These are phyloP conservation scores for Synergus gifuensis DNA, from an alignment of 2,888 invertebrate genomes.

Conservation along the genomic window DNA sequence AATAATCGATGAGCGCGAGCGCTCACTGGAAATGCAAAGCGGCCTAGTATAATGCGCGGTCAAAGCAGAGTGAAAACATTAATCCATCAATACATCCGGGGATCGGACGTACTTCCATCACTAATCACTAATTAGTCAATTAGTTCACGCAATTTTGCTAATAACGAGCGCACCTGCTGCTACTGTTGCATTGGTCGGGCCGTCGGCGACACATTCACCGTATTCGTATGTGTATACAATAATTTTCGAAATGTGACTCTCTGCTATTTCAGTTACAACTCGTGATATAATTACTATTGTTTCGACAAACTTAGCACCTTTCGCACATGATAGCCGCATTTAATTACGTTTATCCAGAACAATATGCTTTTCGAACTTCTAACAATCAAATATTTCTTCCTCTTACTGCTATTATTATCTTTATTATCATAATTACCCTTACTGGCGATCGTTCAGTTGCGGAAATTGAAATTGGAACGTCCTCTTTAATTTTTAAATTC, in stretches of 20 bases:
- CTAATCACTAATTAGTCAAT: slow-evolving; percentile 73
- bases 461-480: neutral
- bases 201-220: slow-evolving; percentile 43
- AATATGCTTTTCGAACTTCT: neutral
- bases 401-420: neutral
- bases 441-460: neutral
- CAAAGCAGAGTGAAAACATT: slow-evolving; percentile 60
- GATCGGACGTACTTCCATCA: slow-evolving; percentile 58
- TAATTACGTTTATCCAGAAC: neutral
- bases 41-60: slow-evolving; percentile 39
- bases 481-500: neutral
- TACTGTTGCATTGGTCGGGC: slow-evolving; percentile 25
- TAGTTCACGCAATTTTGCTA: slow-evolving; percentile 73
- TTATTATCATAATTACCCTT: neutral
- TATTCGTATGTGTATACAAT: slow-evolving; percentile 51
- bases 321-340: slow-evolving; percentile 36
- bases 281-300: slow-evolving; percentile 66
- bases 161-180: slow-evolving; percentile 65
- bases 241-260: slow-evolving; percentile 47
- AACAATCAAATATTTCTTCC: neutral
- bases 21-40: slow-evolving; percentile 54
- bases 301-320: slow-evolving; percentile 64
- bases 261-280: slow-evolving; percentile 64
- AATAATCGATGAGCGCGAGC: slow-evolving; percentile 56
- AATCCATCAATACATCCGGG: slow-evolving; percentile 67